phyloP scores from a whole-genome alignment of 2,113 vertebrate species.

The Anolis sagrei region DNA sequence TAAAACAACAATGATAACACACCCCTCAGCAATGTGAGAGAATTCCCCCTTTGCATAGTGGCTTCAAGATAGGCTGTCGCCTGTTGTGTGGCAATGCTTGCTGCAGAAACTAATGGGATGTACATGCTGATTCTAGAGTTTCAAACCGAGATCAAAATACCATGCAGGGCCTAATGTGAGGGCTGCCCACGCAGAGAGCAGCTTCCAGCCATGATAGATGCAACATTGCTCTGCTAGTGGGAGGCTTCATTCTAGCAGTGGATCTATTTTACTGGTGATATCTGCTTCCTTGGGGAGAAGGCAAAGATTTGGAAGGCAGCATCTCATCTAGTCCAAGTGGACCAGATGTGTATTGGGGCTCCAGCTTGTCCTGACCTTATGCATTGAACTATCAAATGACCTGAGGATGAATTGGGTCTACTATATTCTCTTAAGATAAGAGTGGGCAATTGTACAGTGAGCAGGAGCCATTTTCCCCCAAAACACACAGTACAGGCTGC shows the following conservation, averaged over 20 bases:
- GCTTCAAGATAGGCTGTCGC: conserved; percentile 34
- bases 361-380: no score
- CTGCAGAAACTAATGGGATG: conserved; percentile 31
- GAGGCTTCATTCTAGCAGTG: not conserved
- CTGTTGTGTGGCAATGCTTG: conserved; percentile 18
- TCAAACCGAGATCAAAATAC: conserved; percentile 8
- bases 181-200: not conserved
- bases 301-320: not conserved
- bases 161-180: conserved; percentile 29
- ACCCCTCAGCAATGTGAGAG: not conserved
- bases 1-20: not conserved
- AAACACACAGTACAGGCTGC: no score
- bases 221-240: conserved; percentile 21
- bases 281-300: not conserved
- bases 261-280: not conserved
- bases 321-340: not conserved
- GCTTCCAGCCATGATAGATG: not conserved
- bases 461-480: no score
- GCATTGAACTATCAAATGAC: no score
- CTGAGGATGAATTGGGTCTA: no score
- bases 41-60: conserved; percentile 30
- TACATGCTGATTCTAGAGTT: conserved; percentile 18
- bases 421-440: no score
- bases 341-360: no score
- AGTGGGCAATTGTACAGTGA: no score